A percentile compares a stretch with the other conserved stretches of the same genome.
These are phyloP conservation scores for Eurystomus glaucurus DNA, from an alignment of 2,797 vertebrate genomes.

Conservation along the genomic window DNA sequence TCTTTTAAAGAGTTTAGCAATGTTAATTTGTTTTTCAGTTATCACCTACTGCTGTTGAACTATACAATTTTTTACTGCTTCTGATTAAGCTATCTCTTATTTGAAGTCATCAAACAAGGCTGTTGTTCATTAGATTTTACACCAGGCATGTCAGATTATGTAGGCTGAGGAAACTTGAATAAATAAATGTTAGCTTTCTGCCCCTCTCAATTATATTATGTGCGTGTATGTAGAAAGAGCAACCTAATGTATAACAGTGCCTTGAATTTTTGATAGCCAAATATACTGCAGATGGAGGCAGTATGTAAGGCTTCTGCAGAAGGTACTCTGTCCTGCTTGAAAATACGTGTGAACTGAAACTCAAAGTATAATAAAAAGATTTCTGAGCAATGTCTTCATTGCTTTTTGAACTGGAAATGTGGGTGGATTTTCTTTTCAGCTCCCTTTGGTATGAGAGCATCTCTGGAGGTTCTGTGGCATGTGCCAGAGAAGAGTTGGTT, in stretches of 20 bases:
- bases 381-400: not conserved
- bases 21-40: not conserved
- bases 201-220: not conserved
- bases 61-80: not conserved
- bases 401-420: not conserved
- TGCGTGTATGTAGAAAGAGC: not conserved
- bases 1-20: not conserved
- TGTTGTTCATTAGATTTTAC: not conserved
- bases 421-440: not conserved
- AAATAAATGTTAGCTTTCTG: not conserved
- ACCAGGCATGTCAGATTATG: not conserved
- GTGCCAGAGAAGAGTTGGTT: not conserved
- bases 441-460: not conserved
- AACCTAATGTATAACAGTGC: not conserved
- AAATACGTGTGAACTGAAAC: not conserved
- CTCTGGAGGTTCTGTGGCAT: not conserved
- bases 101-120: not conserved
- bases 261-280: not conserved
- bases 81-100: not conserved
- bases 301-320: not conserved
- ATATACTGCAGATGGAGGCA: not conserved
- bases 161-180: not conserved
- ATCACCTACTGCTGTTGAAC: not conserved
- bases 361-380: not conserved
- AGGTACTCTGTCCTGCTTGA: not conserved